Evolutionary conservation across 2,888 invertebrate genomes (phyloP), one percentile per base, ranked within the genome.

Genomic region (Hydrotaea diabolus): DNA sequence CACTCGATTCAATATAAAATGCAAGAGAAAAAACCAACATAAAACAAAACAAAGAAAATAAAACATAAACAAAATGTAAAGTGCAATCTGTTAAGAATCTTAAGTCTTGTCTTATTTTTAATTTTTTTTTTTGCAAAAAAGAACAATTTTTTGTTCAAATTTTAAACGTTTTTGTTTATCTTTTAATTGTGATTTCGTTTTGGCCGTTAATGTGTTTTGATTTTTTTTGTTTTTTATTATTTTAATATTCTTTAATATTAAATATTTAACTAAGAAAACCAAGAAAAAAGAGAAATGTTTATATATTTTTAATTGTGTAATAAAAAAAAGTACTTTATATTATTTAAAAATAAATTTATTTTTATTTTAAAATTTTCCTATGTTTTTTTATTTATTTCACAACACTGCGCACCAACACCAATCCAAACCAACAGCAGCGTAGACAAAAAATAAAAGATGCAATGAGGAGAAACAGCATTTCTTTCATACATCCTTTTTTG

Each of bases 1-100:
- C 76, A 85, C 82, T 77, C 59, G 73, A 82, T 79, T 79, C 59
- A 81, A 78, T 75, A 64, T 66, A 62, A 85, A 78, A 76, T 64
- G 9, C 49, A 77, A 46, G 71, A 46, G 17, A 71, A 71, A 55
- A 43, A 59, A 59, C 23, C 46, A 69, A 46, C 21, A 49, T 46
- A 43, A 66, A 46, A 39, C 17, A 62, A 23, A 73, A 73, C 64
- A n/a, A 19, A 43, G 23, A 78, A 46, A 43, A 4, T 49, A 66
- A 78, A 82, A 26, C 76, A 31, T 66, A 82, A 79, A 78, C 78
- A 73, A 73, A 53, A 78, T 81, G 81, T 76, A 78, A 85, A 77
- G 85, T 85, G 85, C 85, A 85, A 85, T 82, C 85, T 82, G 69
- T 80, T 85, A 82, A 82, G 82, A 85, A 82, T 82, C 71, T 55